These are phyloP conservation scores for Sinelater perroti DNA, from an alignment of 2,888 invertebrate species.

Conservation along the genomic window DNA sequence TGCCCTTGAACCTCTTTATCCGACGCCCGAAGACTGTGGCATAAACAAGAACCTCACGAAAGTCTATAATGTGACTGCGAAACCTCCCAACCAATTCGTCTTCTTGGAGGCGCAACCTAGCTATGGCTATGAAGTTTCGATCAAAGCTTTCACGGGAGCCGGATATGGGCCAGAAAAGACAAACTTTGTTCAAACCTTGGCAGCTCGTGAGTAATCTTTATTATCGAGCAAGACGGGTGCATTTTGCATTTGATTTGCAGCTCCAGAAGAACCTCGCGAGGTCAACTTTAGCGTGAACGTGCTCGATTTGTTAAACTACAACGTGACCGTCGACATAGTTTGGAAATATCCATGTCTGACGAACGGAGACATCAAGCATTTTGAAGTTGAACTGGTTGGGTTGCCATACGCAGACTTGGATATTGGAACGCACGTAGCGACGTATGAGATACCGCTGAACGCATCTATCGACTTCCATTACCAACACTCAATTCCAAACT, in stretches of 20 bases:
- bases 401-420: background rate
- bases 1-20: too few species aligned
- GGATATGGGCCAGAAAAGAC: background rate
- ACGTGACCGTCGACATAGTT: constrained; percentile 30
- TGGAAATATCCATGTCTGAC: constrained; percentile 47
- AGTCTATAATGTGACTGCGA: too few species aligned
- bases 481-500: constrained; percentile 13
- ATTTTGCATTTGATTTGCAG: constrained; percentile 28
- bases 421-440: background rate
- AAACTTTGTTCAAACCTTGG: background rate
- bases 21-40: too few species aligned
- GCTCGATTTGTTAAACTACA: constrained; percentile 19
- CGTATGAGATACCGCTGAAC: background rate
- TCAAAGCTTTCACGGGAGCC: background rate
- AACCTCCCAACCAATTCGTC: background rate
- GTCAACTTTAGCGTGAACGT: constrained; percentile 21
- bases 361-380: constrained; percentile 45
- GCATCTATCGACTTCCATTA: constrained; percentile 17
- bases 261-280: constrained; percentile 37
- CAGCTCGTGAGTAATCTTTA: background rate
- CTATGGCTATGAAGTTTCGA: background rate
- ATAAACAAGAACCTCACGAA: too few species aligned
- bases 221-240: background rate
- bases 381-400: constrained; percentile 19
- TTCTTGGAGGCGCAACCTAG: background rate